Base-by-base conservation (phyloP, 2,888 invertebrate genomes). In the Herminia tarsipennalis region DNA sequence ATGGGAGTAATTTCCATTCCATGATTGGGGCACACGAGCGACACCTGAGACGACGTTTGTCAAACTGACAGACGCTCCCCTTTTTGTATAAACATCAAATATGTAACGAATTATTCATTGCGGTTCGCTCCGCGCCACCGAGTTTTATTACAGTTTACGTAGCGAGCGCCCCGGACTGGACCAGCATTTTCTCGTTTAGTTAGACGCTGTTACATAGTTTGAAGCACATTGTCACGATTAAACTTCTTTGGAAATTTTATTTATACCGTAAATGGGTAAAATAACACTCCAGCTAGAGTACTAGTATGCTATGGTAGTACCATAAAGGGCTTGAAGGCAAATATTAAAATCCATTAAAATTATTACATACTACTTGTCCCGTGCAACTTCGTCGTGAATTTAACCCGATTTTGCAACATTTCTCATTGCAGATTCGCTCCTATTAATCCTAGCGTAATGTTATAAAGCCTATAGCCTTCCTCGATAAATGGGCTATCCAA, bases 11-110 rank as follows among this genome's bases (percentile, higher is more conserved):
- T 77, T 73, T 72, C 67, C 70, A 73, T 73, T 66, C 61, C 59
- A 65, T 74, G 80, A 79, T 79, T 79, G 76, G 62, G 66, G 63
- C 66, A 56, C 66, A 57, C 63, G 41, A 46, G 61, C 59, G 58
- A 59, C 78, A 79, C 77, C 78, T 79, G 78, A 44, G 76, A 53
- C 76, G 56, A 52, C 59, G 65, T 73, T 70, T 73, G 70, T 75
- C 80, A 76, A 63, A 60, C 63, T 77, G 76, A 74, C 73, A 72
- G 70, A 54, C 58, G 50, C 50, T 52, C 47, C 66, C 53, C 64
- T 73, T 71, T 72, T 75, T 73, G 61, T 69, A 66, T 65, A 74
- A 66, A 70, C 73, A 76, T 73, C 74, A 73, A 74, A 74, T 74
- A 69, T 73, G 76, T 70, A 66, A 66, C 56, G 66, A 70, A 73